Base-by-base conservation (phyloP, 2,113 vertebrate genomes). In the Polyodon spathula region DNA sequence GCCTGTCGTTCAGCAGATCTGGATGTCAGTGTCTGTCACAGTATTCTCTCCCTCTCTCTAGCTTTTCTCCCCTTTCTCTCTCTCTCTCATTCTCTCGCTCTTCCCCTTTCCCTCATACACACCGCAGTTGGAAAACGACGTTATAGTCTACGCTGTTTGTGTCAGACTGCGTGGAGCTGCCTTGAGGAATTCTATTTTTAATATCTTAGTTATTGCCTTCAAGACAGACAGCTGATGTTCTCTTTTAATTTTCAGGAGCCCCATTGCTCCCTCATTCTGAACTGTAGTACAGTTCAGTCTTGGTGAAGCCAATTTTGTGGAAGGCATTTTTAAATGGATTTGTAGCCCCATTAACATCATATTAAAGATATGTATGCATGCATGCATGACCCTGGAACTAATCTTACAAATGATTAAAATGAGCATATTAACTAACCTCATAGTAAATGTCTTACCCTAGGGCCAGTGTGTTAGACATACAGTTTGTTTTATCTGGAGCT, bases 391-490 rank as follows among this genome's bases (percentile, higher is more conserved):
- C n/a, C n/a, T n/a, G n/a, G n/a, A n/a, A n/a, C n/a, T n/a, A n/a
- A n/a, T n/a, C n/a, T n/a, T n/a, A n/a, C n/a, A n/a, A n/a, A n/a
- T n/a, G n/a, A n/a, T n/a, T n/a, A n/a, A n/a, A n/a, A n/a, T n/a
- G n/a, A n/a, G n/a, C n/a, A n/a, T n/a, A n/a, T n/a, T n/a, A 76
- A 78, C 78, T 67, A 67, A 66, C 66, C 70, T 74, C 78, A 81
- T 75, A 79, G 76, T 73, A 73, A 78, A 74, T 77, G 75, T 76
- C 80, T 80, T 80, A 78, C 73, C 73, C 65, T 64, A 65, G 66
- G 70, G 68, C 70, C 63, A 63, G 63, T 63, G 63, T 54, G 53
- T 63, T 10, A 12, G 8, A 7, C 42, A 56, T 16, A 39, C 37
- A 27, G 15, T 67, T 65, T 69, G 70, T 76, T 79, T 76, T 71